Base-by-base conservation (phyloP, 1,140 invertebrate genomes). In the Subanguina moxae region DNA sequence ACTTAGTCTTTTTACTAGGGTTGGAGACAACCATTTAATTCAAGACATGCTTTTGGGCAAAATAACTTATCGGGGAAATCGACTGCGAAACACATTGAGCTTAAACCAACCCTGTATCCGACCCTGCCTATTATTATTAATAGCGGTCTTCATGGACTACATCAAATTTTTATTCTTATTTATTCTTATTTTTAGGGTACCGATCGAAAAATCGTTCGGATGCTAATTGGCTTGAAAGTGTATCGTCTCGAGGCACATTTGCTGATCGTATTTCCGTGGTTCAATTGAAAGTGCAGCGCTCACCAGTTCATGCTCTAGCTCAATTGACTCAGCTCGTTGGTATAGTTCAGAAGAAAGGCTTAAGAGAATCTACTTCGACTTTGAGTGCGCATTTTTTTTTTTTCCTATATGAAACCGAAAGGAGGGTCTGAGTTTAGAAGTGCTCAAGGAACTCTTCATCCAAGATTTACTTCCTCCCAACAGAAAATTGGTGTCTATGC, bases 211-310 rank as follows among this genome's bases (percentile, higher is more conserved):
- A 68, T 21, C 21, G 48, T 25, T 61, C 58, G 0, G 67, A 78
- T 21, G 74, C 66, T 1, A 57, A 46, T 21, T 76, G 76, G 76
- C 42, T 76, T 21, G 65, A 63, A 23, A 75, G 28, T 8, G 76
- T 76, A 11, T 43, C 67, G 15, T 23, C 42, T 19, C 57, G 63
- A 8, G 74, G 74, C 28, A 79, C 74, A 19, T 64, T 75, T 23
- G n/a, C 46, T 0, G 93, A 95, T 84, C 91, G 90, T 85, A 86
- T 94, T 56, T 91, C 92, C 30, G 92, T 92, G 1, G 87, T 88
- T 57, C 89, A 90, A 27, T 84, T 94, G 9, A 82, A 90, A 19
- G 88, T 94, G 65, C 89, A 94, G 86, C 89, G 93, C 76, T 90
- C 89, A 76, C 90, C 91, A 1, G 85, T 93, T 28, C 89, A 90